Conservation (phyloP, 2,888 invertebrate genomes). For the Graphium colonna region DNA sequence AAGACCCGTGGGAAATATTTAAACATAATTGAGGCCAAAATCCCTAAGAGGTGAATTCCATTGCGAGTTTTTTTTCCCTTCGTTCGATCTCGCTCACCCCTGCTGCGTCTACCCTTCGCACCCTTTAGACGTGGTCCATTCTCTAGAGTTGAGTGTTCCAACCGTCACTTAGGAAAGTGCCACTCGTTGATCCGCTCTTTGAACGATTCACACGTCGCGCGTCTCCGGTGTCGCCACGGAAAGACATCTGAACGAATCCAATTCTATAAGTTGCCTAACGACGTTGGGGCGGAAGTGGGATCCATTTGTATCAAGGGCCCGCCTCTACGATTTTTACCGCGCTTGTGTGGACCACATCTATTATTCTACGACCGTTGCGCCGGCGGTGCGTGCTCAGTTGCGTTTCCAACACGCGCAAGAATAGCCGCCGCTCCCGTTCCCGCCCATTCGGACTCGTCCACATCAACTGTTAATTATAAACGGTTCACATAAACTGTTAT, state of each 20-base stretch:
- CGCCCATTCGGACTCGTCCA: slow-evolving; percentile 42
- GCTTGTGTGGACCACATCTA: slow-evolving; percentile 49
- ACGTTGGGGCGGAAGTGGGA: slow-evolving; percentile 58
- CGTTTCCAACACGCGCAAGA: slow-evolving; percentile 67
- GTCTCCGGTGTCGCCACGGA: slow-evolving; percentile 74
- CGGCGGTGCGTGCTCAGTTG: slow-evolving; percentile 70
- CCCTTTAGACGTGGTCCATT: slow-evolving; percentile 58
- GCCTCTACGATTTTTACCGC: slow-evolving; percentile 50
- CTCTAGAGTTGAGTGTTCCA: slow-evolving; percentile 31
- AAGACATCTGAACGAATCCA: too few species aligned
- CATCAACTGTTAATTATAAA: slow-evolving; percentile 46
- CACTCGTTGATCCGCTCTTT: slow-evolving; percentile 64
- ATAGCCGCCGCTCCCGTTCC: slow-evolving; percentile 65
- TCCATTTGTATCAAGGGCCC: slow-evolving; percentile 27
- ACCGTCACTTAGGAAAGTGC: slow-evolving; percentile 55
- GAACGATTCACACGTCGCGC: slow-evolving; percentile 54
- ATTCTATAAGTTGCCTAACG: slow-evolving; percentile 30
- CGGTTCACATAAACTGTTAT: slow-evolving; percentile 42
- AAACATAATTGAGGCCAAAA: slow-evolving; percentile 22
- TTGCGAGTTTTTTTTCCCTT: slow-evolving; percentile 43
- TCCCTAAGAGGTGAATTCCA: slow-evolving; percentile 39
- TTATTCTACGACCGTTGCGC: slow-evolving; percentile 63
- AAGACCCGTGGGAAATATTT: slow-evolving; percentile 16
- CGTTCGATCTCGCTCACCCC: slow-evolving; percentile 48
- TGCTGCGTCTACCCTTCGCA: slow-evolving; percentile 52